These are phyloP conservation scores for Quiscalus mexicanus DNA, from an alignment of 2,113 vertebrate species.

Conservation along the genomic window DNA sequence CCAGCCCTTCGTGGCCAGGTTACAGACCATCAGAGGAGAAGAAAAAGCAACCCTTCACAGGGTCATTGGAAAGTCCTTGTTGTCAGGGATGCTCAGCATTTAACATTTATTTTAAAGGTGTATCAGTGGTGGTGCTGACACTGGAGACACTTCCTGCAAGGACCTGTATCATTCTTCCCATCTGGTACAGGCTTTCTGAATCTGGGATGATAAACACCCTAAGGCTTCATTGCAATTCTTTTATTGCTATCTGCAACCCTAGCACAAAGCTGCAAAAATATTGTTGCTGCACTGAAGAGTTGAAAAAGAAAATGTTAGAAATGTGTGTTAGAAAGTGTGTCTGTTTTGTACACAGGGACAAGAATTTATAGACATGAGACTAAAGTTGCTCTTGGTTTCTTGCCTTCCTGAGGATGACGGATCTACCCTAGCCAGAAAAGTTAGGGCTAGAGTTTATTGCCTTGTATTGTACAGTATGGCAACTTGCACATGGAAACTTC, in stretches of 20 bases:
- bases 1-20: not conserved
- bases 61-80: not conserved
- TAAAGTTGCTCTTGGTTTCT: not conserved
- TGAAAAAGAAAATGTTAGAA: not conserved
- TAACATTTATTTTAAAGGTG: not conserved
- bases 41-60: not conserved
- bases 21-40: not conserved
- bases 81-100: not conserved
- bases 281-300: not conserved
- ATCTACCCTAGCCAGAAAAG: not conserved
- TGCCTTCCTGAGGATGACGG: not conserved
- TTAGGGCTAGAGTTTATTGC: not conserved
- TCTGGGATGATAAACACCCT: not conserved
- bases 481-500: not conserved
- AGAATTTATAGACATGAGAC: not conserved
- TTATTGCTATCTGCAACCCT: not conserved
- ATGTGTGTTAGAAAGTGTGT: not conserved
- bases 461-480: not conserved
- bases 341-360: not conserved
- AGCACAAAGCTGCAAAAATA: not conserved
- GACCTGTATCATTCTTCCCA: not conserved
- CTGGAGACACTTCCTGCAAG: not conserved
- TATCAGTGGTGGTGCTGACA: not conserved
- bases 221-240: not conserved
- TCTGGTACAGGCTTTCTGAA: not conserved